These are phyloP conservation scores for Myotis planiceps DNA, from an alignment of 2,797 vertebrate species.

Conservation along the genomic window DNA sequence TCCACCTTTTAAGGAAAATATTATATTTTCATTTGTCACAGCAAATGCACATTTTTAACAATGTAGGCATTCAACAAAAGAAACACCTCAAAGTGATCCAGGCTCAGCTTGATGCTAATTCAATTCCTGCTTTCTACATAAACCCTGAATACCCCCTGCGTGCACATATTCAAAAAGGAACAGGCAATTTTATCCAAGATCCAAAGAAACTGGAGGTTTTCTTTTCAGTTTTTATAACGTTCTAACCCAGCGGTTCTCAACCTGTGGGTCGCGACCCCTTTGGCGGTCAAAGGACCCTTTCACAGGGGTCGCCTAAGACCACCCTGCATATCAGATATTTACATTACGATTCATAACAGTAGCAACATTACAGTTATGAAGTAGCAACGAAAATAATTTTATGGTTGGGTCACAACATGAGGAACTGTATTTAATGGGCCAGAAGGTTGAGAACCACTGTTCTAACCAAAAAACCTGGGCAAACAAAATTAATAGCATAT, in stretches of 20 bases:
- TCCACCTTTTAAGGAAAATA: constrained; percentile 63
- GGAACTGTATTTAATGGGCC: too few species aligned
- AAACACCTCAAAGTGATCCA: constrained; percentile 70
- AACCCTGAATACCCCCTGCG: constrained; percentile 65
- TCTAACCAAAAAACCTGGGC: constrained; percentile 21
- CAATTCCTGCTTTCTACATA: constrained; percentile 74
- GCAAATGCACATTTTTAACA: constrained; percentile 63
- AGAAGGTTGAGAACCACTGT: too few species aligned
- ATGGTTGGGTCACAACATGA: too few species aligned
- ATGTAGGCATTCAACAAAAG: constrained; percentile 59
- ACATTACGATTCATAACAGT: too few species aligned
- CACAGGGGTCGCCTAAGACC: too few species aligned
- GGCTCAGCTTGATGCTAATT: constrained; percentile 80
- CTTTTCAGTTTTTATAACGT: constrained; percentile 55
- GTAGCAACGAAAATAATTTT: too few species aligned
- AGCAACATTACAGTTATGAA: too few species aligned
- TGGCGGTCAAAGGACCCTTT: too few species aligned
- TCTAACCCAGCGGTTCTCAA: neutral
- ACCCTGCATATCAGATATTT: too few species aligned
- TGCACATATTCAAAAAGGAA: constrained; percentile 70
- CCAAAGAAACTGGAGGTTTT: constrained; percentile 70
- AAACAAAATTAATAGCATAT: constrained; percentile 64
- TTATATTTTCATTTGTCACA: constrained; percentile 32
- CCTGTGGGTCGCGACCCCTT: too few species aligned
- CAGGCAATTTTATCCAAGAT: constrained; percentile 66